Evolutionary conservation across 2,888 invertebrate species (phyloP).

Genomic region (Euplagia quadripunctaria): DNA sequence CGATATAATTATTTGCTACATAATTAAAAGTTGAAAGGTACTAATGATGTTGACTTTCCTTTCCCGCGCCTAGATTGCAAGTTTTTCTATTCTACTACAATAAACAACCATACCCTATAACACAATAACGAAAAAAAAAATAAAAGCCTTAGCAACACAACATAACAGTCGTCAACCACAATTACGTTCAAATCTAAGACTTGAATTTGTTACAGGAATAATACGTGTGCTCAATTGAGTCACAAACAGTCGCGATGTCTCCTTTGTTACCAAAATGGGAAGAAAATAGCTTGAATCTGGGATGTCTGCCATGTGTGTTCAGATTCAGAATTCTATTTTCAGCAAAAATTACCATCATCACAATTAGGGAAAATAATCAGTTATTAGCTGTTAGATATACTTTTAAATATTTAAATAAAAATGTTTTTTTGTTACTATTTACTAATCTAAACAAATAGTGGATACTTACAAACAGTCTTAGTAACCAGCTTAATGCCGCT

Average conservation of each 20-base stretch:
- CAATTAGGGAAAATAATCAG: too few relatives aligned
- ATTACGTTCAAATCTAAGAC: not conserved
- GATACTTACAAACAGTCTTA: slow-evolving; percentile 92
- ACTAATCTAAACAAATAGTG: not conserved
- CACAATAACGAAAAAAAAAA: not conserved
- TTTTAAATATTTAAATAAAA: not conserved
- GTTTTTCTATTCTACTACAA: not conserved
- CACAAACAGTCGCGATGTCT: not conserved
- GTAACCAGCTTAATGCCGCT: slow-evolving; percentile 94
- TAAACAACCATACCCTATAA: not conserved
- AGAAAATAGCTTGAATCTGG: not conserved
- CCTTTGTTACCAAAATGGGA: not conserved
- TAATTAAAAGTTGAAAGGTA: not conserved
- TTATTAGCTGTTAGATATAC: not conserved
- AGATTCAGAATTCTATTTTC: not conserved
- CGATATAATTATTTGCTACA: not conserved
- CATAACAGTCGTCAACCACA: not conserved
- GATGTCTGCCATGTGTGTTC: not conserved
- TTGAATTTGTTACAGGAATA: not conserved
- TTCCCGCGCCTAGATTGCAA: not conserved
- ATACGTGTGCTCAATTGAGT: not conserved
- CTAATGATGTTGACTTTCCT: not conserved
- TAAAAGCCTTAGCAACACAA: not conserved
- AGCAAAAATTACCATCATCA: not conserved
- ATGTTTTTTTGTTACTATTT: not conserved